Evolutionary conservation across 2,888 invertebrate genomes (phyloP).

Genomic region (Phaonia tiefii): DNA sequence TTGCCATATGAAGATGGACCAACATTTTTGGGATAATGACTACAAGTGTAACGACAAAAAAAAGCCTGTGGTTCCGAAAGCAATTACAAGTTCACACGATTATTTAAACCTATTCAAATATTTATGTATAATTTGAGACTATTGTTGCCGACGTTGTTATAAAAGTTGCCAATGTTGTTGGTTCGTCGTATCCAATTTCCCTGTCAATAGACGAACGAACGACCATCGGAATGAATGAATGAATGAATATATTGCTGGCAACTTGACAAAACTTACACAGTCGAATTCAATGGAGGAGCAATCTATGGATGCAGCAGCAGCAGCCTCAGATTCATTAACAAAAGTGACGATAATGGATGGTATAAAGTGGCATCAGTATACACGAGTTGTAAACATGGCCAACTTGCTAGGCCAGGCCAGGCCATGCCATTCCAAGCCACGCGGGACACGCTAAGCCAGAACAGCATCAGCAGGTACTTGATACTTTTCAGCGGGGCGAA

Average conservation of each 20-base stretch:
- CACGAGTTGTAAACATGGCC: conserved; percentile 29
- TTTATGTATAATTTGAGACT: conserved; percentile 27
- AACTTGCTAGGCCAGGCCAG: conserved; percentile 8
- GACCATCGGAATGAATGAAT: not conserved
- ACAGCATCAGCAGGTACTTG: not conserved
- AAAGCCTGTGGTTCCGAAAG: conserved; percentile 23
- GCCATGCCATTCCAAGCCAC: not conserved
- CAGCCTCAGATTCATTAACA: conserved; percentile 65
- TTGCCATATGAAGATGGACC: conserved; percentile 24
- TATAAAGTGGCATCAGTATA: conserved; percentile 56
- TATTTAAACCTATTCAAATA: conserved; percentile 34
- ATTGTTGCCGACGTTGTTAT: not conserved
- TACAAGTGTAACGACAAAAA: not conserved
- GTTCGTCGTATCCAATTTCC: conserved; percentile 44
- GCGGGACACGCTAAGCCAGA: not conserved
- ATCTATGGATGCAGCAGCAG: not conserved
- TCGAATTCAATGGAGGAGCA: not conserved
- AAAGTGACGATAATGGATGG: conserved; percentile 65
- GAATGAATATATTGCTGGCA: conserved; percentile 32
- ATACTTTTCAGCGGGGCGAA: not conserved
- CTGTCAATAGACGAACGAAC: conserved; percentile 36
- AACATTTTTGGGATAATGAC: conserved; percentile 25
- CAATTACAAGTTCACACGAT: conserved; percentile 46
- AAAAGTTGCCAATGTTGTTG: no score
- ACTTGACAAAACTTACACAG: conserved; percentile 56